phyloP scores from a whole-genome alignment of 1,140 invertebrate genomes.

The Aricia agestis region DNA sequence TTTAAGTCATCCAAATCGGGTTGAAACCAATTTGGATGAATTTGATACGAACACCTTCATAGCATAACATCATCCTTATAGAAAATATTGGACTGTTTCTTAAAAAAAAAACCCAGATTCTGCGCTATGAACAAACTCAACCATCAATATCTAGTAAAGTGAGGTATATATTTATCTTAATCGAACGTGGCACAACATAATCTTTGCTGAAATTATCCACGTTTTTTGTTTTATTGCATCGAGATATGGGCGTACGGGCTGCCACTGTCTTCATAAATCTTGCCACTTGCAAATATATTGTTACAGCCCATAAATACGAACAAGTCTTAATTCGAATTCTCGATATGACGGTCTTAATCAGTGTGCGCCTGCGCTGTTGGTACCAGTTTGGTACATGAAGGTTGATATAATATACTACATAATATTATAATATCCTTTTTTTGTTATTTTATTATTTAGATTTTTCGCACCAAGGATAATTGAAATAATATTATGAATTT shows the following conservation, averaged over 20 bases:
- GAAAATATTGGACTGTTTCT: too few species aligned
- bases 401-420: not conserved
- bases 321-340: constrained; percentile 39
- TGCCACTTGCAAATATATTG: constrained; percentile 53
- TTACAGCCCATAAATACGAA: constrained; percentile 53
- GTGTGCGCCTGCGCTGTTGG: constrained; percentile 23
- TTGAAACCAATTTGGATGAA: too few species aligned
- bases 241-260: constrained; percentile 33
- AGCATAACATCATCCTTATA: too few species aligned
- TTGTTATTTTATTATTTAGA: too few species aligned
- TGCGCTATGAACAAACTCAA: too few species aligned
- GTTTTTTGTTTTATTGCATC: constrained; percentile 30
- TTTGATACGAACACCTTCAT: too few species aligned
- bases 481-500: too few species aligned
- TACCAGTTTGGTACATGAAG: constrained; percentile 7
- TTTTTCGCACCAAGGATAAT: too few species aligned
- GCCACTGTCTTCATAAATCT: constrained; percentile 54
- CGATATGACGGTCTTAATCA: constrained; percentile 36
- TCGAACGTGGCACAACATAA: not conserved
- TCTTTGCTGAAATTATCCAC: constrained; percentile 5
- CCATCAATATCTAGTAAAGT: not conserved
- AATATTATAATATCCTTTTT: too few species aligned
- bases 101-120: too few species aligned
- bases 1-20: too few species aligned
- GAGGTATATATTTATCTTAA: not conserved